phyloP scores from a whole-genome alignment of 2,888 invertebrate genomes.

The Lasioglossum lativentre region DNA sequence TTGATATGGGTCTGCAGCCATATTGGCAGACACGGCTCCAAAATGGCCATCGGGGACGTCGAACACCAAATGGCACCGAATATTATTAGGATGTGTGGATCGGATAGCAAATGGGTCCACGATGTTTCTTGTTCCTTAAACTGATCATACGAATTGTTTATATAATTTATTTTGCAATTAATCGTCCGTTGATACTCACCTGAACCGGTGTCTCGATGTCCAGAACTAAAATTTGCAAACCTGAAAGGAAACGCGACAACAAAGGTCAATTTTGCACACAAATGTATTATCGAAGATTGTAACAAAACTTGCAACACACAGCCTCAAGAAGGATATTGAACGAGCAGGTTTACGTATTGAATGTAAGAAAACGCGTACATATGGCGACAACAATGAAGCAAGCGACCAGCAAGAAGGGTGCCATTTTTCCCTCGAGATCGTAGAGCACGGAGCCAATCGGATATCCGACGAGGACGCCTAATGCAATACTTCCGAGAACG shows the following conservation, averaged over 20 bases:
- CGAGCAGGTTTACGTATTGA: neutral
- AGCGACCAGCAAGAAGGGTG: slow-evolving; percentile 90
- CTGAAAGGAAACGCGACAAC: slow-evolving; percentile 55
- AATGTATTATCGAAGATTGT: neutral
- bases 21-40: slow-evolving; percentile 93
- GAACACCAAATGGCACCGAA: slow-evolving; percentile 91
- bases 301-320: neutral
- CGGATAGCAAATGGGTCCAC: slow-evolving; percentile 87
- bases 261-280: neutral
- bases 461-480: slow-evolving; percentile 93
- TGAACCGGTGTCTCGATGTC: slow-evolving; percentile 77
- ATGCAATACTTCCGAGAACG: slow-evolving; percentile 92
- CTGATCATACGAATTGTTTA: slow-evolving; percentile 25
- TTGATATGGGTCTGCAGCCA: slow-evolving; percentile 90
- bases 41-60: slow-evolving; percentile 92
- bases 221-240: slow-evolving; percentile 77
- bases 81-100: slow-evolving; percentile 88
- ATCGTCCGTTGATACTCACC: slow-evolving; percentile 55
- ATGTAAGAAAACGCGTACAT: slow-evolving; percentile 64
- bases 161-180: neutral
- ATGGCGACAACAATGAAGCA: slow-evolving; percentile 85
- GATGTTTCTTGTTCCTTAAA: slow-evolving; percentile 75
- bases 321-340: neutral
- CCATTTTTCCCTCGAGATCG: slow-evolving; percentile 90
- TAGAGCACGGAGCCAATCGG: slow-evolving; percentile 93